Base-by-base conservation (phyloP, 2,113 vertebrate species). In the Trichechus manatus region DNA sequence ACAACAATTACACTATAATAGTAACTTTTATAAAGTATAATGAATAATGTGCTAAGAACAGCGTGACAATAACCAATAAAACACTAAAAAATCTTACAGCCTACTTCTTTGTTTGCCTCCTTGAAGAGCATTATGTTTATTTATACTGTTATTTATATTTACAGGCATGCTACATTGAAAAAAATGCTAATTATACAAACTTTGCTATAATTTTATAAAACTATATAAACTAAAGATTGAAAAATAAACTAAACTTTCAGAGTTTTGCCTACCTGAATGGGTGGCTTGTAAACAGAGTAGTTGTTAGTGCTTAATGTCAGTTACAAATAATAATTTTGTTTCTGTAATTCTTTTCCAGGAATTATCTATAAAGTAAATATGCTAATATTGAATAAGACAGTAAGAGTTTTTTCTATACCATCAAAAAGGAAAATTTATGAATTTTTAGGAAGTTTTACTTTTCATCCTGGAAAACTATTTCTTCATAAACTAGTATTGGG, bases 401-500 rank as follows among this genome's bases (percentile, higher is more conserved):
- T 81, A 93, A 77, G 14, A 80, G 22, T 86, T n/a, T 68, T 98
- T 79, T 29, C 56, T 89, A 96, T 36, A 1, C 10, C 83, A 0
- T 75, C 66, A 11, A 83, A 70, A 50, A 33, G 0, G 2, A 63
- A 93, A 14, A 42, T 36, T 19, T 94, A 56, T 13, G 90, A 50
- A 13, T 44, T 96, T 94, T 96, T 94, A 97, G 97, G 97, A 47
- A 88, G 78, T 78, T 22, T 94, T 88, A 66, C 59, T 14, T 61
- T 87, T 64, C 20, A 0, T 44, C 22, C 63, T 0, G 88, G 96
- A n/a, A 84, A 84, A 20, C 77, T 0, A 5, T 95, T 2, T 11
- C 91, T 31, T 56, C 56, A 95, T 87, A 98, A 98, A 5, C 53
- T 99, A 0, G 99, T 99, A 2, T 59, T 99, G 96, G 99, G 99